Percentiles rank a stretch among this genome's conserved stretches.
phyloP scores from a whole-genome alignment of 2,113 vertebrate genomes.

The Scatophagus argus region DNA sequence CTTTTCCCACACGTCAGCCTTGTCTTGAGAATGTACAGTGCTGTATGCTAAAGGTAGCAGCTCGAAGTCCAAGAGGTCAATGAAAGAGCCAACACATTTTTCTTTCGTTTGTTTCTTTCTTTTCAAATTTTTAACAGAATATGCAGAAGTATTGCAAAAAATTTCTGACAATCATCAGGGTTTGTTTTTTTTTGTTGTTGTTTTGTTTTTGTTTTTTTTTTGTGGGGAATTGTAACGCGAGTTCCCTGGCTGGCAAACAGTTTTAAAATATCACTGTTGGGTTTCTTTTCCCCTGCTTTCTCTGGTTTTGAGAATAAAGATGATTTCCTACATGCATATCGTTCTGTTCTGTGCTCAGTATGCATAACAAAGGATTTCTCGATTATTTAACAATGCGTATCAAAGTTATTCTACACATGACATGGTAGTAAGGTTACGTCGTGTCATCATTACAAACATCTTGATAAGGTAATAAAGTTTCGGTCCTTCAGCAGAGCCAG shows the following conservation, averaged over 20 bases:
- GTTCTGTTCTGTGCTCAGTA: conserved; percentile 33
- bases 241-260: conserved; percentile 64
- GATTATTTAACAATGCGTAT: conserved; percentile 8
- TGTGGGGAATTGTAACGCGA: conserved; percentile 53
- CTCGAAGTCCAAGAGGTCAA: conserved; percentile 47
- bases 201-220: too few species aligned
- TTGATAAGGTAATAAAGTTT: conserved; percentile 3
- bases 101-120: conserved; percentile 20
- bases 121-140: conserved; percentile 68
- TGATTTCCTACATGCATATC: conserved; percentile 75
- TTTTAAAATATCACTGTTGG: conserved; percentile 69
- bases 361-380: not conserved
- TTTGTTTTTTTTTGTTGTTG: too few species aligned
- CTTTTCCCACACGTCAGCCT: conserved; percentile 28
- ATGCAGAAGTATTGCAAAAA: conserved; percentile 78
- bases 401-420: conserved; percentile 12
- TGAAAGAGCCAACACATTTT: conserved; percentile 43
- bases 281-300: conserved; percentile 61
- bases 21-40: conserved; percentile 61
- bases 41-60: conserved; percentile 48
- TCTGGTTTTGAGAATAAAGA: conserved; percentile 82
- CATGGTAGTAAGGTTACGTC: not conserved
- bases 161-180: conserved; percentile 82
- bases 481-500: not conserved
- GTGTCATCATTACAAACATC: not conserved